Evolutionary conservation across 2,797 vertebrate genomes (phyloP), one percentile per base, ranked within the genome.

Genomic region (Myoxocephalus aenaeus): DNA sequence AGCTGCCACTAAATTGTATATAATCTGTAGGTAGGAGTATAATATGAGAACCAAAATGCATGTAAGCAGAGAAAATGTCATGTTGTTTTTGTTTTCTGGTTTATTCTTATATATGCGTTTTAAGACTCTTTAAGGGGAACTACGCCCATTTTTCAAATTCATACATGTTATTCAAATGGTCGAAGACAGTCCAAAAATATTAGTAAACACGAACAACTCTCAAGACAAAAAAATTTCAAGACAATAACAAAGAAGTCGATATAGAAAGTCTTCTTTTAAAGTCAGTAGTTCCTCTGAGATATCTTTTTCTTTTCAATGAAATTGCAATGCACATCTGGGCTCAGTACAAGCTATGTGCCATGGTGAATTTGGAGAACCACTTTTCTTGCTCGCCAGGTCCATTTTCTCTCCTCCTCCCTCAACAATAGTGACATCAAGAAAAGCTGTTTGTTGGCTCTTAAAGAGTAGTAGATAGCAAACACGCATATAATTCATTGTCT

Each of bases 1-100:
- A 61, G 71, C 29, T 42, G 56, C 62, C 32, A 38, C 48, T 77
- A 38, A 79, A 73, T 70, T 72, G 59, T 76, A 46, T 66, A 53
- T 70, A 44, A 48, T 36, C 53, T 58, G 32, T 73, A 7, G 63
- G 32, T 73, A 7, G 63, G 69, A 18, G 57, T 54, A 56, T 48
- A 27, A 65, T 61, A 81, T 3, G 18, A 29, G 11, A 32, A 48
- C 9, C 32, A 66, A 46, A 4, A 44, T 58, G 18, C 20, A 69
- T 64, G n/a, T 20, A 56, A 58, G 51, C 51, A 25, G n/a, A 53
- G n/a, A 20, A 70, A 46, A 70, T 76, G 7, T 38, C n/a, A 62
- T 54, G 5, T 73, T 5, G 42, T 20, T 69, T 42, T 73, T 34
- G 65, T 62, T 63, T 57, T 66, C 15, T 50, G 13, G 57, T 44